Evolutionary conservation across 2,888 invertebrate genomes (phyloP).

Genomic region (Morpho helenor): DNA sequence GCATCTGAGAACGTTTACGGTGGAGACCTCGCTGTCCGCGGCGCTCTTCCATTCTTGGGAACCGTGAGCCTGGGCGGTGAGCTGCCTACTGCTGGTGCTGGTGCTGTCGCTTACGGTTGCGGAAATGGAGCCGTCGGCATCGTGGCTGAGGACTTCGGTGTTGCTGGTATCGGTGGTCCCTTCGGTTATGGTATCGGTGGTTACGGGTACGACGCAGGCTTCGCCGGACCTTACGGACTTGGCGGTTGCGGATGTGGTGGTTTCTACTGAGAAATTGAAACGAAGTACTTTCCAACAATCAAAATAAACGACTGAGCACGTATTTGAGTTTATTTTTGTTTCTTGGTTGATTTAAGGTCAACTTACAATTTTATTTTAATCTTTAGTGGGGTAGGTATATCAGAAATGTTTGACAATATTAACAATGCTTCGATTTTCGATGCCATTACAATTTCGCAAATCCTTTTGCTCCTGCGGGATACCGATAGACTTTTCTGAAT

Average conservation of each 20-base stretch:
- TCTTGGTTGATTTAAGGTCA: too few relatives aligned
- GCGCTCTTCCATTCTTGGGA: conserved; percentile 36
- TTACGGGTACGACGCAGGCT: neutral
- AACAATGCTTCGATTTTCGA: too few relatives aligned
- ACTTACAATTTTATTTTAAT: too few relatives aligned
- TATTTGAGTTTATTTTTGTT: too few relatives aligned
- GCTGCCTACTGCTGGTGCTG: conserved; percentile 33
- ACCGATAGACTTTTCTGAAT: too few relatives aligned
- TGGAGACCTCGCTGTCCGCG: conserved; percentile 31
- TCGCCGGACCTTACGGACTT: neutral
- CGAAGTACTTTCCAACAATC: too few relatives aligned
- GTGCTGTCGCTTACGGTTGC: conserved; percentile 33
- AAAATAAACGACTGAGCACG: too few relatives aligned
- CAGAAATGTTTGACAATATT: too few relatives aligned
- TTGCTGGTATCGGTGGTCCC: conserved; percentile 19
- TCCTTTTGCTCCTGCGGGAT: too few relatives aligned
- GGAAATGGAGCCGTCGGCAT: conserved; percentile 33
- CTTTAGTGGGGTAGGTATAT: too few relatives aligned
- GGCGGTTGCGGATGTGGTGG: neutral
- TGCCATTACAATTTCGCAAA: too few relatives aligned
- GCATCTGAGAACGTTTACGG: conserved; percentile 38
- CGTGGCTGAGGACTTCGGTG: conserved; percentile 24
- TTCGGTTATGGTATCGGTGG: conserved; percentile 33
- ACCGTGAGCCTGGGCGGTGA: conserved; percentile 34
- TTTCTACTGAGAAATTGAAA: neutral